A percentile compares a stretch with the other conserved stretches of the same genome.
phyloP scores from a whole-genome alignment of 1,140 invertebrate species.

The Ladona fulva region DNA sequence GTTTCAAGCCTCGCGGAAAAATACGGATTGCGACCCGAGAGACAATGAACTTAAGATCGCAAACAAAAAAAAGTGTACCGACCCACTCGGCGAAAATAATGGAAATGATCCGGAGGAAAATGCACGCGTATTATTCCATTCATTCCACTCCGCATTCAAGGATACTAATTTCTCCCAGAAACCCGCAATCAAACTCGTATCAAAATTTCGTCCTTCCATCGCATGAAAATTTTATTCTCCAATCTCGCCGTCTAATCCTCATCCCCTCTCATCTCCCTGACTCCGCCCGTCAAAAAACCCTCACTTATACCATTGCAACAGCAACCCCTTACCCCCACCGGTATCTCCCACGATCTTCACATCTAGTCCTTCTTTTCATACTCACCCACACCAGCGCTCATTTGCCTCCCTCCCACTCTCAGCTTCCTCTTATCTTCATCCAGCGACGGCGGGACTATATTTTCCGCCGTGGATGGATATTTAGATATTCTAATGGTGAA shows the following conservation, averaged over 20 bases:
- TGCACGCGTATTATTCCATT: neutral
- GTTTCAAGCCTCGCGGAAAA: no score
- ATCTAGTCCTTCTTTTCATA: constrained; percentile 1
- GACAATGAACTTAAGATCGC: no score
- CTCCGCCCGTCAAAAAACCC: neutral
- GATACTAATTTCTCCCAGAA: neutral
- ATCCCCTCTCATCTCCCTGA: neutral
- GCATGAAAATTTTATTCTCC: neutral
- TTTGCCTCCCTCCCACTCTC: neutral
- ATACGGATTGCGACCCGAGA: no score
- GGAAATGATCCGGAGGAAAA: neutral
- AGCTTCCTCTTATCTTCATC: constrained; percentile 5
- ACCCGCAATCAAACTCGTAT: neutral
- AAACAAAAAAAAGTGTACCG: no score
- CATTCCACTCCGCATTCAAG: neutral
- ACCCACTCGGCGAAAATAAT: neutral
- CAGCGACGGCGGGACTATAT: constrained; percentile 21
- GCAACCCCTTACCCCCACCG: neutral
- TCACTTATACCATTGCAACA: neutral
- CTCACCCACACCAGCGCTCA: neutral
- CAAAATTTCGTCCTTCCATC: neutral
- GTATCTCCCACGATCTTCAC: neutral
- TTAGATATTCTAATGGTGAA: constrained; percentile 40
- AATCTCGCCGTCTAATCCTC: neutral
- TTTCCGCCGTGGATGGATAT: constrained; percentile 31